A percentile compares a stretch with the other conserved stretches of the same genome.
Conservation (phyloP, 30 jellyfish, hydroid and myxozoan species). For the Sanderia malayensis region DNA sequence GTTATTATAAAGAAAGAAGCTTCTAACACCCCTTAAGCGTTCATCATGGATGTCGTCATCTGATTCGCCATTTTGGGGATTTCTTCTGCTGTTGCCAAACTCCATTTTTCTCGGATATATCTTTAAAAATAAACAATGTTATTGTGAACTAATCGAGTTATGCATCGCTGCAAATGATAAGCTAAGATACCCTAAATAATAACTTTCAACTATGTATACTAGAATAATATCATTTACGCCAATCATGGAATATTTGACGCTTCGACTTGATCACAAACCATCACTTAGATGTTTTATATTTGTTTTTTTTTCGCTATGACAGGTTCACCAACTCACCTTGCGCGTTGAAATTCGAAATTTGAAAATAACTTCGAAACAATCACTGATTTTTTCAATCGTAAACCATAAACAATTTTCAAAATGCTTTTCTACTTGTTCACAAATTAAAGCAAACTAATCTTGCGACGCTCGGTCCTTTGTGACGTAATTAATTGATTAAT, state of each 20-base stretch:
- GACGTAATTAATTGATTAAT: too few relatives aligned
- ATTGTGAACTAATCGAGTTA: too few relatives aligned
- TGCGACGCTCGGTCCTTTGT: too few relatives aligned
- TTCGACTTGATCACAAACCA: too few relatives aligned
- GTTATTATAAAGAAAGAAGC: not conserved
- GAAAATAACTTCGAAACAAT: not conserved
- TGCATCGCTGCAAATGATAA: too few relatives aligned
- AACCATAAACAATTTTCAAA: not conserved
- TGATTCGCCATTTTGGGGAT: too few relatives aligned
- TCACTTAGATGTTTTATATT: too few relatives aligned
- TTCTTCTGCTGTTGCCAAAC: not conserved
- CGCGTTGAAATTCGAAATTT: not conserved
- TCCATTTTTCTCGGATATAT: not conserved
- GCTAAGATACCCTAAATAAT: too few relatives aligned
- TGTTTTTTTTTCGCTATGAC: not conserved
- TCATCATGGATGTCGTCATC: not conserved
- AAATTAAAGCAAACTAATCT: too few relatives aligned
- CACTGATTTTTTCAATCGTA: not conserved
- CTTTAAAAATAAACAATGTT: not conserved
- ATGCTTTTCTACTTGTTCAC: not conserved
- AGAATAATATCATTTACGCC: too few relatives aligned
- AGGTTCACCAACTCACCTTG: not conserved
- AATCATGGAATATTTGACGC: too few relatives aligned
- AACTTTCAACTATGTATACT: too few relatives aligned
- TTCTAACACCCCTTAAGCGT: not conserved